A percentile compares a stretch with the other conserved stretches of the same genome.
phyloP scores from a whole-genome alignment of 2,113 vertebrate species.

The Gymnobelideus leadbeateri region DNA sequence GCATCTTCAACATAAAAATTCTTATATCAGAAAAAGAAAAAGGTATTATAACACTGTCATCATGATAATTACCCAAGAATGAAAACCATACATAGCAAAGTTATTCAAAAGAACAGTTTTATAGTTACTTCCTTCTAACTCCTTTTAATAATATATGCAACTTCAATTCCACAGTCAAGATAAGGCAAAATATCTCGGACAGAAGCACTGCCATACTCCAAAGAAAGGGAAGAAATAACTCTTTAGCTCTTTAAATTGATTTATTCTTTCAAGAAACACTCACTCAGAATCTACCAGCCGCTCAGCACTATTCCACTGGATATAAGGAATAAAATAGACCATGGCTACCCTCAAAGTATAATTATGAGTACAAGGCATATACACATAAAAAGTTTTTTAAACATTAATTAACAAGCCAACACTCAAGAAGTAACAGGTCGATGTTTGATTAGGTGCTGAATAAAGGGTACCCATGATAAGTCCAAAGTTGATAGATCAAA shows the following conservation, averaged over 20 bases:
- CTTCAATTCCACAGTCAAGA: background rate
- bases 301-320: background rate
- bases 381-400: background rate
- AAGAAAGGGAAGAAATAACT: background rate
- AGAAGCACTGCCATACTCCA: background rate
- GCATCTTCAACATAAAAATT: background rate
- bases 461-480: background rate
- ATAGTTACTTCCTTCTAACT: background rate
- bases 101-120: background rate
- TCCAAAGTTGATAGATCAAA: background rate
- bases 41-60: background rate
- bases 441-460: background rate
- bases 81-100: background rate
- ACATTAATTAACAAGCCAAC: background rate
- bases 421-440: background rate
- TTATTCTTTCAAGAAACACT: conserved; percentile 4
- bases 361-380: background rate
- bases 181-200: background rate
- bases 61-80: background rate
- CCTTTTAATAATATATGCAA: background rate
- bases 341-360: background rate
- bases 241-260: background rate
- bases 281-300: background rate
- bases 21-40: conserved; percentile 38
- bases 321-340: background rate